A percentile compares a stretch with the other conserved stretches of the same genome.
These are phyloP conservation scores for Palythoa grandiflora DNA, from an alignment of 92 coral and sea anemone genomes.

Conservation along the genomic window DNA sequence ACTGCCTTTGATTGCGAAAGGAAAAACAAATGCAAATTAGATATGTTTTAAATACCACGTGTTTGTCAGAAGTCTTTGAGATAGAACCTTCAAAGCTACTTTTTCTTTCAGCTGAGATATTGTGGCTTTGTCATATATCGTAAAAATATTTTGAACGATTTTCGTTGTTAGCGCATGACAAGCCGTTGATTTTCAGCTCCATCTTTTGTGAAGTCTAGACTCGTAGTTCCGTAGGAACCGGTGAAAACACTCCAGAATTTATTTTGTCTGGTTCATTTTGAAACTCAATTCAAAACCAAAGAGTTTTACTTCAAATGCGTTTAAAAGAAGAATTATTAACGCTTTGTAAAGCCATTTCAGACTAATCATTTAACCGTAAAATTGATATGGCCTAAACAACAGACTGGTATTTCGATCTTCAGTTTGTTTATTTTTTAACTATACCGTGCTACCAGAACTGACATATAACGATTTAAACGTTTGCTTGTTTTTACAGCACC, in stretches of 20 bases:
- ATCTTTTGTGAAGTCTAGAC: not conserved
- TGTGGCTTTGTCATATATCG: not conserved
- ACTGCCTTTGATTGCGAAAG: conserved; percentile 34
- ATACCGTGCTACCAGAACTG: conserved; percentile 14
- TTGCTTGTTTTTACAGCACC: not conserved
- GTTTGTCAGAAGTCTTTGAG: conserved; percentile 36
- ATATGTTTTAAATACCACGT: conserved; percentile 61
- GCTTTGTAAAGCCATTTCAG: not conserved
- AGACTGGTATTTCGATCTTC: not conserved
- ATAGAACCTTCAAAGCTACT: not conserved
- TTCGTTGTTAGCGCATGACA: not conserved
- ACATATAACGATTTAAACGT: not conserved
- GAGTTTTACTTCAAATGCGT: not conserved
- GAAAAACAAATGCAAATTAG: conserved; percentile 34
- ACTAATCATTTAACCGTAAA: not conserved
- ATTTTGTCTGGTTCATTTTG: conserved; percentile 21
- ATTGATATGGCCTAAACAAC: not conserved
- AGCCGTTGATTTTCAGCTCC: not conserved
- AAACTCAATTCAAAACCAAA: not conserved
- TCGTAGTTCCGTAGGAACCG: not conserved
- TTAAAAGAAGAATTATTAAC: not conserved
- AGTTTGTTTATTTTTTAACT: conserved; percentile 33
- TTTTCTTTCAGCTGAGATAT: not conserved
- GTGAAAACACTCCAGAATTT: conserved; percentile 18
- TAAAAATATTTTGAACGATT: conserved; percentile 2